Evolutionary conservation across 2,888 invertebrate genomes (phyloP), one percentile per base, ranked within the genome.

Genomic region (Pterostichus madidus): DNA sequence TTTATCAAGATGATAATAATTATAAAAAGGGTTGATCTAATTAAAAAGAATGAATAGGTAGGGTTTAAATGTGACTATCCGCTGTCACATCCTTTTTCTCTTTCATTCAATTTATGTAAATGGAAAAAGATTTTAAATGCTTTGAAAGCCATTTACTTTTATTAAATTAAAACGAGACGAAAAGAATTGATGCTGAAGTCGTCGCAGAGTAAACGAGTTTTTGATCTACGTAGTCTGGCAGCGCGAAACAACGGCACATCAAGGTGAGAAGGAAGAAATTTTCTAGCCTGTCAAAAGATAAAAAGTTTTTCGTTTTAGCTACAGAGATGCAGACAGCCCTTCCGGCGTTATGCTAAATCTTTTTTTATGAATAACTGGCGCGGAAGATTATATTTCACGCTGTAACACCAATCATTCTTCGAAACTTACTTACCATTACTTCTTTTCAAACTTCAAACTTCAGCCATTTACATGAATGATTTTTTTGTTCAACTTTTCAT

Each of bases 81-180:
- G 15, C 11, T 6, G 5, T 68, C 31, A 17, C 59, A 59, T 59
- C 31, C 4, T 15, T 39, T 59, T 7, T 39, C 39, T 59, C 68
- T 6, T 39, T 46, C 31, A 71, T 71, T 71, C 71, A 71, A 75
- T 75, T 75, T 52, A 75, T 52, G 75, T 32, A 52, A 75, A 75
- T 52, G 75, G 52, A 52, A 75, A 75, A 52, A 75, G 75, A 75
- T 75, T 75, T 77, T 77, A 77, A 77, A 56, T 77, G 56, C 77
- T 77, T 39, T 31, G 44, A 77, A 76, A 77, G 77, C 77, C 77
- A 77, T 77, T 77, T 56, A 56, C 39, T 53, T 77, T 77, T 77
- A 77, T 77, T 77, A 77, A 77, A 56, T 77, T 59, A 56, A 75
- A 75, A 75, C 75, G 71, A 68, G 35, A 39, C 24, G 8, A 71